Conservation (phyloP, 2,113 vertebrate species). For the Emberiza fucata region DNA sequence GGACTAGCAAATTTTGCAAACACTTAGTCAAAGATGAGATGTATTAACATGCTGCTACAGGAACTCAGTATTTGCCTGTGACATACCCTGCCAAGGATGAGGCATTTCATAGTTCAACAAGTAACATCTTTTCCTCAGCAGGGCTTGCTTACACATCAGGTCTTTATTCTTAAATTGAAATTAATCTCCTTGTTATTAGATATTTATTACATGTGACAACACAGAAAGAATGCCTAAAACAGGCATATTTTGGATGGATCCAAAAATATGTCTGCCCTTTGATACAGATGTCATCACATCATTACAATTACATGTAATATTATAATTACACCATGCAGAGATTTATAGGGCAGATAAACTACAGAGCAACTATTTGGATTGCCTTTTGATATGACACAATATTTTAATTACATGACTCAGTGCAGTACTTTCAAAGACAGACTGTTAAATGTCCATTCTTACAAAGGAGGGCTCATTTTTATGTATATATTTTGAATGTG, state of each 20-base stretch:
- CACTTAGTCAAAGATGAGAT: background rate
- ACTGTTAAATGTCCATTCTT: background rate
- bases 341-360: conserved; percentile 3
- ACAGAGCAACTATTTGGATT: background rate
- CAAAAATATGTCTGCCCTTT: background rate
- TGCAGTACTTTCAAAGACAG: background rate
- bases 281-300: background rate
- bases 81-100: background rate
- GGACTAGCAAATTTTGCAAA: background rate
- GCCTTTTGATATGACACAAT: background rate
- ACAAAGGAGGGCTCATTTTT: background rate
- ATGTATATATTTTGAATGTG: background rate
- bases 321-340: conserved; percentile 7
- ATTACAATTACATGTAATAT: background rate
- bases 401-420: background rate
- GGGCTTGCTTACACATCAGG: background rate
- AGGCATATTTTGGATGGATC: background rate
- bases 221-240: background rate
- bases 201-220: background rate
- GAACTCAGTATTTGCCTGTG: background rate
- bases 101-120: background rate
- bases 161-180: background rate
- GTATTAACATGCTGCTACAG: background rate
- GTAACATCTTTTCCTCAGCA: background rate
- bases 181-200: background rate